phyloP scores from a whole-genome alignment of 2,888 invertebrate genomes.

The Noctua janthe region DNA sequence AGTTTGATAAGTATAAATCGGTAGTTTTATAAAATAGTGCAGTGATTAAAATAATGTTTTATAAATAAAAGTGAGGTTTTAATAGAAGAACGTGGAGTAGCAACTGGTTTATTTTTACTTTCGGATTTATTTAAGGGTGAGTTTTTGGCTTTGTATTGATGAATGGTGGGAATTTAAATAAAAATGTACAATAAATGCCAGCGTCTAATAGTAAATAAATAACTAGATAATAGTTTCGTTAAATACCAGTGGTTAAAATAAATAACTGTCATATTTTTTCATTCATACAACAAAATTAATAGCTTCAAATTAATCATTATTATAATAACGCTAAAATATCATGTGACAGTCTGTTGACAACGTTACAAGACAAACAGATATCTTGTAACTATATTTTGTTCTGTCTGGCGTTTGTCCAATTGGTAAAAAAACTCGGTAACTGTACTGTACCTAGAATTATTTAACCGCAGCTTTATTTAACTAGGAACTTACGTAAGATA shows the following conservation, averaged over 20 bases:
- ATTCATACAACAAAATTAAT: slow-evolving; percentile 24
- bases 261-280: not conserved
- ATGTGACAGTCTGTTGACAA: slow-evolving; percentile 54
- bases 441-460: slow-evolving; percentile 6
- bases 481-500: not conserved
- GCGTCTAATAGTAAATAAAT: not conserved
- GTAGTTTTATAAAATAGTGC: slow-evolving; percentile 29
- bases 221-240: not conserved
- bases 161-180: not conserved
- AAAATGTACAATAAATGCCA: not conserved
- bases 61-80: slow-evolving; percentile 30
- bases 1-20: slow-evolving; percentile 35
- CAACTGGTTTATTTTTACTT: slow-evolving; percentile 5
- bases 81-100: not conserved
- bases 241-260: not conserved
- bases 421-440: slow-evolving; percentile 12
- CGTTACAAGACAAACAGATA: slow-evolving; percentile 57
- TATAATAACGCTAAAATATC: slow-evolving; percentile 29
- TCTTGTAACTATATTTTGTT: slow-evolving; percentile 37
- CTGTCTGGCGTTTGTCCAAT: slow-evolving; percentile 50
- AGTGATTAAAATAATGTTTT: slow-evolving; percentile 51
- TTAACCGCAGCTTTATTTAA: slow-evolving; percentile 26
- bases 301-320: slow-evolving; percentile 19
- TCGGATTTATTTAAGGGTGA: slow-evolving; percentile 34
- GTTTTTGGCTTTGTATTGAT: slow-evolving; percentile 10